Evolutionary conservation across 2,797 vertebrate species (phyloP).

Genomic region (Hemitrygon akajei): DNA sequence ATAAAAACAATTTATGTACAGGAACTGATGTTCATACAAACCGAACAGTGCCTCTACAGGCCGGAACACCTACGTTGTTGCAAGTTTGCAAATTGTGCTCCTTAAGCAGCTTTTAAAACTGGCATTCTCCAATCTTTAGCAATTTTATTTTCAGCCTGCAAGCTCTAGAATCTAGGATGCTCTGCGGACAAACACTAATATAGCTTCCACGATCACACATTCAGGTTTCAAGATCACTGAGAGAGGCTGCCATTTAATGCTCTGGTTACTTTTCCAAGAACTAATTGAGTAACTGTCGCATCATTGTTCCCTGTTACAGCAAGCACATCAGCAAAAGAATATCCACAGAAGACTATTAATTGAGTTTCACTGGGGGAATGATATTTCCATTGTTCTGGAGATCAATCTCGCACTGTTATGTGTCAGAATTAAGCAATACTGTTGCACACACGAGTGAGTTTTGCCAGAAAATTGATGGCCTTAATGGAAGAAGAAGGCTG

Average conservation of each 20-base stretch:
- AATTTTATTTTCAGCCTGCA: neutral
- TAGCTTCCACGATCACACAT: neutral
- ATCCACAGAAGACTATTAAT: neutral
- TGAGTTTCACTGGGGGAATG: neutral
- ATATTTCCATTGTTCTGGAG: neutral
- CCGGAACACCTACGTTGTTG: too few species aligned
- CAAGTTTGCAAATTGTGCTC: too few species aligned
- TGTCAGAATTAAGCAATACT: conserved; percentile 13
- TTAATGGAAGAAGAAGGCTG: conserved; percentile 9
- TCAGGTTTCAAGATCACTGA: neutral
- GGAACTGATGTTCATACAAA: too few species aligned
- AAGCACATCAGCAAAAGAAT: neutral
- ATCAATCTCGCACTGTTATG: neutral
- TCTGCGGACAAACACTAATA: neutral
- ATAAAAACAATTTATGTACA: too few species aligned
- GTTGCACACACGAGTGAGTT: neutral
- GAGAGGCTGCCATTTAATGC: neutral
- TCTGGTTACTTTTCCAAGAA: neutral
- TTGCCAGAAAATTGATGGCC: neutral
- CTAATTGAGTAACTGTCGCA: neutral
- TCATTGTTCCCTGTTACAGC: neutral
- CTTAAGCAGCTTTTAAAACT: too few species aligned
- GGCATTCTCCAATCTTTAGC: neutral
- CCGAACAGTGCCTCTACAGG: too few species aligned
- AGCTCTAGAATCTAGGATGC: neutral